Percentiles rank a stretch among this genome's conserved stretches.
Evolutionary conservation across 2,888 invertebrate species (phyloP).

Genomic region (Mimumesa dahlbomi): DNA sequence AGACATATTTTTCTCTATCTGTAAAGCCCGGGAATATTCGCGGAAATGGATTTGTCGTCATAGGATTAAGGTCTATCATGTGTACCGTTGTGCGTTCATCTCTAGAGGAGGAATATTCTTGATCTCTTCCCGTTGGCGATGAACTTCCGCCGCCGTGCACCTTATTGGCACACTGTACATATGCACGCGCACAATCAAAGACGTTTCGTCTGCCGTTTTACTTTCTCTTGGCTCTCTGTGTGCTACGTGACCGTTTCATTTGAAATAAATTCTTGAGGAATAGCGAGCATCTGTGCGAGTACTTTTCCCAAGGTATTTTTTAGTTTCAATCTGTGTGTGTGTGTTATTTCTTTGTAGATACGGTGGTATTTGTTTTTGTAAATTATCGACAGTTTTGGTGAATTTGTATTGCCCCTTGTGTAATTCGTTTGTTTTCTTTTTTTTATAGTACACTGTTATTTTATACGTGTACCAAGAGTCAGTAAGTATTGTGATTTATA

Average conservation of each 20-base stretch:
- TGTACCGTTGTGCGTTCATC: neutral
- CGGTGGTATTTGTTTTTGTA: neutral
- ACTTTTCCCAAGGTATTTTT: constrained; percentile 15
- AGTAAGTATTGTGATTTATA: too few species aligned
- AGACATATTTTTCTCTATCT: neutral
- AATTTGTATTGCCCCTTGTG: too few species aligned
- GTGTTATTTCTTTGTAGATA: too few species aligned
- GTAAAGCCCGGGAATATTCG: neutral
- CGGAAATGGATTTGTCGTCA: constrained; percentile 4
- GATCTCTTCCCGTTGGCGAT: neutral
- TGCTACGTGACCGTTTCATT: constrained; percentile 49
- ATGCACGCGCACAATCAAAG: constrained; percentile 48
- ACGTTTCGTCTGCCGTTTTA: constrained; percentile 28
- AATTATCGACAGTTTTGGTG: neutral
- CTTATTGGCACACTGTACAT: constrained; percentile 23
- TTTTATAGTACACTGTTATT: too few species aligned
- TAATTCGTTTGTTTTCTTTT: too few species aligned
- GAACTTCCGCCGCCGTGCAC: neutral
- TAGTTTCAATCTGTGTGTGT: neutral
- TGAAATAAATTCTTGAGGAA: constrained; percentile 55
- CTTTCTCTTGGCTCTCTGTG: constrained; percentile 45
- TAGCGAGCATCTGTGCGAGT: constrained; percentile 42
- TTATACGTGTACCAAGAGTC: too few species aligned
- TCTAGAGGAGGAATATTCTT: neutral
- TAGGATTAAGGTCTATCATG: constrained; percentile 19